phyloP scores from a whole-genome alignment of 30 jellyfish, hydroid and myxozoan species.

The Pseudorhiza aurosa region DNA sequence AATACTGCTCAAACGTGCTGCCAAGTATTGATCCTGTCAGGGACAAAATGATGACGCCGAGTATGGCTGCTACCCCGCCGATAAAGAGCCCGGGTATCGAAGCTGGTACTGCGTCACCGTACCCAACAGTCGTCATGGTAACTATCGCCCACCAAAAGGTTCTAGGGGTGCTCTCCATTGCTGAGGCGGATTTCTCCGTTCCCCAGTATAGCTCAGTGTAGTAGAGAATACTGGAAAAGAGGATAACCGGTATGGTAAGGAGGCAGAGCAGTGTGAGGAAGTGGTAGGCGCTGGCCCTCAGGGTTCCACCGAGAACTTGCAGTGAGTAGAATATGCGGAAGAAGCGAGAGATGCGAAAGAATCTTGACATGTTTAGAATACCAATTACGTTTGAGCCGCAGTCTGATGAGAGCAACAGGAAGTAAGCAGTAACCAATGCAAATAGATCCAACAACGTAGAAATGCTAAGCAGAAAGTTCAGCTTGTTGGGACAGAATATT shows the following conservation, averaged over 20 bases:
- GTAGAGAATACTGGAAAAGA: constrained; percentile 80
- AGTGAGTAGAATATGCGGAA: constrained; percentile 80
- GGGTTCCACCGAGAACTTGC: constrained; percentile 86
- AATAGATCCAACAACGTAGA: constrained; percentile 78
- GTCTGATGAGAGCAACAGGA: constrained; percentile 24
- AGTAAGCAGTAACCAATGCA: constrained; percentile 83
- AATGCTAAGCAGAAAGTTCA: constrained; percentile 23
- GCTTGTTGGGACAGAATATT: constrained; percentile 68
- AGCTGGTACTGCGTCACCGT: constrained; percentile 84
- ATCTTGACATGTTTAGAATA: constrained; percentile 82
- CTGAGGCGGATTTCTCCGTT: constrained; percentile 24
- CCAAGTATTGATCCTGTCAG: constrained; percentile 94
- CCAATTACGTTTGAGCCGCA: constrained; percentile 34
- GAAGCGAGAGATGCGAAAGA: constrained; percentile 81
- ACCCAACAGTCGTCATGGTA: constrained; percentile 98
- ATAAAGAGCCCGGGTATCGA: constrained; percentile 77
- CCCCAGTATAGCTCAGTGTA: constrained; percentile 84
- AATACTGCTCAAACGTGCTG: constrained; percentile 91
- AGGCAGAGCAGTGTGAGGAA: constrained; percentile 69
- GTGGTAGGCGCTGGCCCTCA: constrained; percentile 93
- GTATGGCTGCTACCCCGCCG: constrained; percentile 89
- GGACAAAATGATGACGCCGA: constrained; percentile 87
- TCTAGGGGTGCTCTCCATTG: constrained; percentile 68
- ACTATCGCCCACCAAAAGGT: constrained; percentile 94
- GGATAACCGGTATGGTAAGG: constrained; percentile 77